Evolutionary conservation across 30 jellyfish, hydroid and myxozoan genomes (phyloP), one percentile per base, ranked within the genome.

Genomic region (Aurelia aurita complex sp. Pacific): DNA sequence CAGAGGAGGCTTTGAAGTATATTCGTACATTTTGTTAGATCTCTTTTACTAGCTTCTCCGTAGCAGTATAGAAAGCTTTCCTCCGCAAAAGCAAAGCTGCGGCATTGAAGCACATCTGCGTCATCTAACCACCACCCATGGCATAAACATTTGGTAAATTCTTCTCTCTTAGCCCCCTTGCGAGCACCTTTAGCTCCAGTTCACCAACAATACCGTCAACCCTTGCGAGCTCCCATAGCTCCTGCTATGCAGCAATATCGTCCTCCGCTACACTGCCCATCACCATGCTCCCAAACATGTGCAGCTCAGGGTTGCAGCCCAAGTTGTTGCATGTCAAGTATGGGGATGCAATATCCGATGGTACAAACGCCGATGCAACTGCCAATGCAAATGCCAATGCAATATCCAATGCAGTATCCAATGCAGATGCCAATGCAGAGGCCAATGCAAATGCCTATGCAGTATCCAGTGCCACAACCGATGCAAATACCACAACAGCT

Each of bases 221-320:
- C 57, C 15, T 46, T 46, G 57, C 57, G 14, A 46, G 14, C 57
- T 6, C 57, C 57, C 14, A 46, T 46, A 9, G 57, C 95, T 10
- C 85, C 95, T 2, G 17, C 75, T 13, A 55, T 86, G 34, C 95
- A 86, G 29, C 89, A 86, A 17, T 46, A 75, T 62, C 89, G 89
- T 69, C 95, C 95, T 9, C 95, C 95, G 50, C 67, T 86, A 34
- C 95, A 86, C 74, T 86, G 95, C 55, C 95, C 95, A 17, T 52
- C 89, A 23, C 95, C 95, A 18, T 86, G 95, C 55, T 62, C 95
- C 3, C 95, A 86, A 67, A 52, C 95, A 32, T 86, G 95, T 69
- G 94, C 94, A 17, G 59, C 89, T 16, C 88, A 75, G 52, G 95
- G 95, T 3, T 86, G 95, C 80, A 76, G 89, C 16, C 95, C 95